Conservation (phyloP, 2,797 vertebrate genomes). For the Champsocephalus esox region DNA sequence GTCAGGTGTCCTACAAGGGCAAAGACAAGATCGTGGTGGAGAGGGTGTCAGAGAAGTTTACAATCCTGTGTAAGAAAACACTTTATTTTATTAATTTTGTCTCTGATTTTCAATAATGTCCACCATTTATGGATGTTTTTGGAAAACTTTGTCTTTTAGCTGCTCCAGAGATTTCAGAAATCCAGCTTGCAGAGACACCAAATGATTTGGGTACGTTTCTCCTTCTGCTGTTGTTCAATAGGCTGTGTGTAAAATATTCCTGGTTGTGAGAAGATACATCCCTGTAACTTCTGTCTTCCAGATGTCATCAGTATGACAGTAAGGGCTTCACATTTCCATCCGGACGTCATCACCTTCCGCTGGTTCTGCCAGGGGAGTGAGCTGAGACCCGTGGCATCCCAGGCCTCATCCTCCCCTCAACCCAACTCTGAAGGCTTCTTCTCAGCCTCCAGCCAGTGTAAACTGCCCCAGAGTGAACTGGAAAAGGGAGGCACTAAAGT, state of each 20-base stretch:
- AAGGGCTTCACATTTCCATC: conserved; percentile 82
- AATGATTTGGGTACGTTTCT: conserved; percentile 73
- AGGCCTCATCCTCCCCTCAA: conserved; percentile 81
- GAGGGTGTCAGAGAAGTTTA: conserved; percentile 84
- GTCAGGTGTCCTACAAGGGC: conserved; percentile 84
- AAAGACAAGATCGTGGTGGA: conserved; percentile 86
- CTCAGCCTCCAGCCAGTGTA: conserved; percentile 85
- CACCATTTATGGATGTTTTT: neutral
- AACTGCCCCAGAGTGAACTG: conserved; percentile 78
- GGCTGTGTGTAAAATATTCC: neutral
- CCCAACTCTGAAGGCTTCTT: conserved; percentile 84
- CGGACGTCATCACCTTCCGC: conserved; percentile 86
- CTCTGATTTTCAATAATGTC: neutral
- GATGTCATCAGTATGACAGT: conserved; percentile 82
- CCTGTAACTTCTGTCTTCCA: conserved; percentile 39
- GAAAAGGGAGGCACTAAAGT: conserved; percentile 82
- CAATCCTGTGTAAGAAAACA: conserved; percentile 79
- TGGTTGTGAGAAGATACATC: neutral
- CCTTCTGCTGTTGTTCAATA: neutral
- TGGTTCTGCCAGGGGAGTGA: conserved; percentile 88
- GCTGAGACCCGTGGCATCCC: conserved; percentile 84
- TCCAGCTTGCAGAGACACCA: conserved; percentile 81
- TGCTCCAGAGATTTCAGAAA: conserved; percentile 84
- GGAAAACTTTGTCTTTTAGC: conserved; percentile 64
- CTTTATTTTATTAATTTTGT: neutral